Base-by-base conservation (phyloP, 2,113 vertebrate genomes). In the Riparia riparia region DNA sequence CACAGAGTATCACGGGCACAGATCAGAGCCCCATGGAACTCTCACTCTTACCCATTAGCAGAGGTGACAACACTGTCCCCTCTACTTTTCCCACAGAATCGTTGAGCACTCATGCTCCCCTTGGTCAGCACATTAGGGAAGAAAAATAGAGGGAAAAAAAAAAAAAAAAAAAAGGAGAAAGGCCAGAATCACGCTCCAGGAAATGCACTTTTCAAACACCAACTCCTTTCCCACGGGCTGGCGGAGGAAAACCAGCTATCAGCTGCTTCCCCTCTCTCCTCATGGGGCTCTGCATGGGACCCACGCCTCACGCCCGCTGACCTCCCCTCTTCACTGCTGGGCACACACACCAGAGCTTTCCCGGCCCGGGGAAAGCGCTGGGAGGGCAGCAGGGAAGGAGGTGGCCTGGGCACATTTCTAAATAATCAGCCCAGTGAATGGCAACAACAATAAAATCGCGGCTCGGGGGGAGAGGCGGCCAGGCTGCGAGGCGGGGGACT, bases 221-320 rank as follows among this genome's bases (percentile, higher is more conserved):
- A 97, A 96, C 94, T 96, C 94, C 87, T 97, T 96, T 96, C 95
- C 91, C 95, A 95, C 86, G 95, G 84, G 93, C 84, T 96, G 82
- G 63, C 0, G 90, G 90, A 96, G 93, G 54, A 93, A 92, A 90
- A 92, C 14, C 79, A 88, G 93, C 54, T 71, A 93, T 96, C 94
- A 96, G 93, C 84, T 97, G 94, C 81, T 97, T 92, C 94, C 84
- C 86, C 81, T 76, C 2, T 1, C 89, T 91, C 83, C 42, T 61
- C 7, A 37, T 37, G 15, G 73, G 74, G 82, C 82, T 92, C 60
- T 3, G 0, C 10, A 18, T 7, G 1, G 85, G 74, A 87, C 74
- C n/a, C 54, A 73, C 4, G 7, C 83, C 84, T 93, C 25, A 0
- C 13, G 1, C 91, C 73, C 12, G 2, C 78, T 85, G 89, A 87